Base-by-base conservation (phyloP, 2,797 vertebrate species). In the Mastacembelus armatus region DNA sequence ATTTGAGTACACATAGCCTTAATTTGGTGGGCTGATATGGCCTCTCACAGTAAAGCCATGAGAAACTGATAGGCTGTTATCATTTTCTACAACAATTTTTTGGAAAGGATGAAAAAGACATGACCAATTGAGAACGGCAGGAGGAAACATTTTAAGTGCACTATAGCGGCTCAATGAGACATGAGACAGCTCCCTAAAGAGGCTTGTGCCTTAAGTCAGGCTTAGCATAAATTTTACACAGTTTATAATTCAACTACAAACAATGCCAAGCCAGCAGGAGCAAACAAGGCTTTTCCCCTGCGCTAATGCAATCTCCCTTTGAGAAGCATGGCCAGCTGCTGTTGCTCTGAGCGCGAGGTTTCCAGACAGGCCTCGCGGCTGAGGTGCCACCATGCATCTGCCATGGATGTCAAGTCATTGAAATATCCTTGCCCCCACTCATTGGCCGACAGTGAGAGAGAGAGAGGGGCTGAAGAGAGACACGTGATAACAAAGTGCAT, bases 381-480 rank as follows among this genome's bases (percentile, higher is more conserved):
- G 80, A 76, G 72, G 71, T 58, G 73, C 79, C 60, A 70, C 77
- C 63, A 9, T 65, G 61, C 75, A 80, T 87, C 84, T 78, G 72
- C 75, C 71, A 68, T 49, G 45, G 63, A 80, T 84, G 81, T 83
- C 73, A 80, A 77, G 69, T 68, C 52, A 39, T 71, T 39, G 78
- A 76, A 80, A 84, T 74, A 84, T 87, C 80, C 79, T 62, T 77
- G 88, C 87, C 84, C 84, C 72, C 65, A 8, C 32, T 82, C 50
- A 43, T 18, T 35, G 68, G 66, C 60, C 59, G 38, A 74, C 69
- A 56, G 71, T 64, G 71, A 45, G 26, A 22, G 33, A 27, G 44
- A 42, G 43, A 24, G 14, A 40, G 45, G 21, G 5, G 49, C 21
- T 35, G 32, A n/a, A 32, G 52, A 59, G 48, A 66, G 14, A 69